Conservation (phyloP, 2,113 vertebrate genomes). For the Morone saxatilis region DNA sequence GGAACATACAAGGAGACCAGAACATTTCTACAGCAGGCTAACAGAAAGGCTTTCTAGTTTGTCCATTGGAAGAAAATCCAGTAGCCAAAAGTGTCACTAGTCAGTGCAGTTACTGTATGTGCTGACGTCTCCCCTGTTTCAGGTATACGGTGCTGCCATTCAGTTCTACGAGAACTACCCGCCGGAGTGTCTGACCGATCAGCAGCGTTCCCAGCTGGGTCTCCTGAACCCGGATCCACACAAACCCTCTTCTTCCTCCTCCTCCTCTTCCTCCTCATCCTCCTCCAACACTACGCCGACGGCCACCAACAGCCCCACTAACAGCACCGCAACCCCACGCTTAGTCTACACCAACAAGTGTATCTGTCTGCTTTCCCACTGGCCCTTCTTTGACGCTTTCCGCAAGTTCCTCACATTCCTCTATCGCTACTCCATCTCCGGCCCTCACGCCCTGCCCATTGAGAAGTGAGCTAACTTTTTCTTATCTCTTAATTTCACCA, state of each 20-base stretch:
- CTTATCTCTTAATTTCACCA: background rate
- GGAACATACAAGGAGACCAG: too few relatives aligned
- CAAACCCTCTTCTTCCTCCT: constrained; percentile 64
- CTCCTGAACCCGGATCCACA: constrained; percentile 77
- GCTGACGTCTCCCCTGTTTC: constrained; percentile 34
- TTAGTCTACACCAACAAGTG: constrained; percentile 95
- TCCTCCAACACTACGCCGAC: constrained; percentile 51
- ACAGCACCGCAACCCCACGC: background rate
- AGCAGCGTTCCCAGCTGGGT: constrained; percentile 91
- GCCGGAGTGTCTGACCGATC: constrained; percentile 91
- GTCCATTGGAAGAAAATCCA: too few relatives aligned
- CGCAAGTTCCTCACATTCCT: constrained; percentile 98
- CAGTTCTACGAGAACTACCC: constrained; percentile 96
- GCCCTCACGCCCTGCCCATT: constrained; percentile 96
- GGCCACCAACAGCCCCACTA: background rate
- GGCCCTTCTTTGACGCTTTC: constrained; percentile 99
- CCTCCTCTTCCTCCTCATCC: constrained; percentile 42
- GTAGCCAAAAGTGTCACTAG: too few relatives aligned
- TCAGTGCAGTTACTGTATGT: background rate
- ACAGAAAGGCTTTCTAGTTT: too few relatives aligned
- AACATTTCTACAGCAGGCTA: too few relatives aligned
- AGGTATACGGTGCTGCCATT: constrained; percentile 99
- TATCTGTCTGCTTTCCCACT: constrained; percentile 98
- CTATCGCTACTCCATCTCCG: constrained; percentile 98
- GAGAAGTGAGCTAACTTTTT: constrained; percentile 91